Evolutionary conservation across 2,113 vertebrate genomes (phyloP).

Genomic region (Pavo muticus): DNA sequence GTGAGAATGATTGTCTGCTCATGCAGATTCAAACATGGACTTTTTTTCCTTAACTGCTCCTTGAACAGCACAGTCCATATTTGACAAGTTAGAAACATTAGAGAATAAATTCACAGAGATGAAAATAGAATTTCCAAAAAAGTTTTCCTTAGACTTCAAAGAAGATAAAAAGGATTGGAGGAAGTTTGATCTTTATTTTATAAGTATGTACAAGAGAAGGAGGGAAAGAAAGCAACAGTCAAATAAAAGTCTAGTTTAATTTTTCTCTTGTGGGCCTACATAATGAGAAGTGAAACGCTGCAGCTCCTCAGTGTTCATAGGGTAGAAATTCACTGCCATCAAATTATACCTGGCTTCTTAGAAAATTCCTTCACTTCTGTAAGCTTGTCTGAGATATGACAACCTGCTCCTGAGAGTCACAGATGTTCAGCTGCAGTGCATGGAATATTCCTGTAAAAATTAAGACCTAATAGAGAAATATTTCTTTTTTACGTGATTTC

Average conservation of each 20-base stretch:
- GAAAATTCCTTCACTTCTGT: slow-evolving; percentile 45
- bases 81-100: slow-evolving; percentile 59
- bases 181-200: slow-evolving; percentile 74
- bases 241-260: slow-evolving; percentile 67
- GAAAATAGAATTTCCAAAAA: slow-evolving; percentile 68
- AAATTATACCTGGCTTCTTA: slow-evolving; percentile 37
- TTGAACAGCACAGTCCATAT: slow-evolving; percentile 44
- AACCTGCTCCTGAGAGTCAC: not conserved
- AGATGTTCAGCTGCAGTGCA: not conserved
- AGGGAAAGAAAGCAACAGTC: slow-evolving; percentile 49
- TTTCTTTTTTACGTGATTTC: not conserved
- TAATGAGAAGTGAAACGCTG: slow-evolving; percentile 36
- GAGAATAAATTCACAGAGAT: slow-evolving; percentile 64
- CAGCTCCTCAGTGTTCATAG: slow-evolving; percentile 26
- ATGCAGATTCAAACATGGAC: slow-evolving; percentile 22
- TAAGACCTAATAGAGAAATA: not conserved
- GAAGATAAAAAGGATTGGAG: slow-evolving; percentile 61
- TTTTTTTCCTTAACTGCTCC: slow-evolving; percentile 40
- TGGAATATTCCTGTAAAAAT: slow-evolving; percentile 31
- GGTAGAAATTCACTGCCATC: slow-evolving; percentile 10
- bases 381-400: not conserved
- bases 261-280: slow-evolving; percentile 56
- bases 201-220: slow-evolving; percentile 58
- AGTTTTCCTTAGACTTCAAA: slow-evolving; percentile 68
- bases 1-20: not conserved